Base-by-base conservation (phyloP, 2,113 vertebrate genomes). In the Promerops cafer region DNA sequence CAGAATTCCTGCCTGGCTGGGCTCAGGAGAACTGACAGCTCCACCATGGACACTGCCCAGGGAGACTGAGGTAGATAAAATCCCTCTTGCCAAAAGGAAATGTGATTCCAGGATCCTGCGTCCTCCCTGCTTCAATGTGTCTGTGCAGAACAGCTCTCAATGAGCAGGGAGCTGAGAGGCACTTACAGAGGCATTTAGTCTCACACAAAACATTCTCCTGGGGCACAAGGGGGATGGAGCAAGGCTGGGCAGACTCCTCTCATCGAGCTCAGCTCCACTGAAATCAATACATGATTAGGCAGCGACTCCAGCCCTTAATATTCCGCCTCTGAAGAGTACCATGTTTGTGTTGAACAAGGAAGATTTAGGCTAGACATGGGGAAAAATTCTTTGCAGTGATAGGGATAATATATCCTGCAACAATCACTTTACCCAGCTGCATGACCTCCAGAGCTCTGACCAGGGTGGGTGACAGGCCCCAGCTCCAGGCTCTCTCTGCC, bases 171-270 rank as follows among this genome's bases (percentile, higher is more conserved):
- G 82, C 89, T 68, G 74, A 91, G 84, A 84, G 89, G 87, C 82
- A 83, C 95, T 94, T 87, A 76, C 35, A 69, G 82, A 94, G 65
- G 82, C 90, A 71, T 93, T 95, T 71, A 84, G 57, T 20, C 84
- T 39, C 28, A 91, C 87, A 83, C 91, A 64, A 72, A 91, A 84
- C 61, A 15, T 75, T 31, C 95, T 95, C 90, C 18, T 60, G 81
- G 91, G 95, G 87, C 84, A 77, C 23, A 5, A 39, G 45, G 69
- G 75, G 61, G 64, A 70, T 71, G 80, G 80, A 90, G 83, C 35
- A 39, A 71, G 93, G 90, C 90, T 5, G n/a, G 53, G 49, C 69
- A 1, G 69, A 13, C 89, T 94, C 60, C 60, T 64, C 76, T 86
- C 86, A 54, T 22, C 22, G 71, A 90, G 95, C 86, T 63, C 47